Evolutionary conservation across 2,797 vertebrate species (phyloP), one percentile per base, ranked within the genome.

Genomic region (Protosalanx chinensis): DNA sequence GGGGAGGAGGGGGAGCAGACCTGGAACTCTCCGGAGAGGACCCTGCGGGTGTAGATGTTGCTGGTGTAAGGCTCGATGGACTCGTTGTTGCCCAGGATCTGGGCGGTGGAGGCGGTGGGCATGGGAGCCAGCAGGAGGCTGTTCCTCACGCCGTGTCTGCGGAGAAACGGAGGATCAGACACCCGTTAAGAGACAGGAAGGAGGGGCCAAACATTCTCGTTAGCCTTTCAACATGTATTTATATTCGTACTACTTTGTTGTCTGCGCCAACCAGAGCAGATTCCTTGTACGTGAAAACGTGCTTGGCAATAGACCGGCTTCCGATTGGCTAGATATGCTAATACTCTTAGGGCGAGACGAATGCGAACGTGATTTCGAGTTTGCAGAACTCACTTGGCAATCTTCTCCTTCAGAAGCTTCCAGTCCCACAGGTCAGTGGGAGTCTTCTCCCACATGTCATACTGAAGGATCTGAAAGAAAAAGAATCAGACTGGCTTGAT

Each of bases 1-100:
- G 6, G n/a, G 20, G 41, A 37, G 20, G 41, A 37, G 12, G 27
- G 23, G 13, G 23, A 10, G 7, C 66, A 58, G 18, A 95, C 95
- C 94, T 99, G 98, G 76, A 99, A 99, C 92, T 99, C 98, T n/a
- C 98, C 98, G 0, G 98, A 99, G 64, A 99, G 94, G 0, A 99
- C 98, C 67, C 98, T 88, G 79, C 97, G 96, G 0, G 97, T 99
- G 85, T 99, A 99, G 91, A 99, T 95, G 90, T 99, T 99, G 85
- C 97, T 99, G 79, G 98, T 99, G 84, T 99, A 99, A 46, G 98
- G 93, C 79, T 99, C 98, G 0, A 99, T 95, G 56, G 98, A 98
- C 78, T 99, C 98, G 1, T 99, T 98, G 88, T 99, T 99, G 78
- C 97, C 98, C 85, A 99, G 83, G 84, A 99, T 99, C 93, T 99